Base-by-base conservation (phyloP, 92 coral and sea anemone genomes). In the Virgularia gustaviana region DNA sequence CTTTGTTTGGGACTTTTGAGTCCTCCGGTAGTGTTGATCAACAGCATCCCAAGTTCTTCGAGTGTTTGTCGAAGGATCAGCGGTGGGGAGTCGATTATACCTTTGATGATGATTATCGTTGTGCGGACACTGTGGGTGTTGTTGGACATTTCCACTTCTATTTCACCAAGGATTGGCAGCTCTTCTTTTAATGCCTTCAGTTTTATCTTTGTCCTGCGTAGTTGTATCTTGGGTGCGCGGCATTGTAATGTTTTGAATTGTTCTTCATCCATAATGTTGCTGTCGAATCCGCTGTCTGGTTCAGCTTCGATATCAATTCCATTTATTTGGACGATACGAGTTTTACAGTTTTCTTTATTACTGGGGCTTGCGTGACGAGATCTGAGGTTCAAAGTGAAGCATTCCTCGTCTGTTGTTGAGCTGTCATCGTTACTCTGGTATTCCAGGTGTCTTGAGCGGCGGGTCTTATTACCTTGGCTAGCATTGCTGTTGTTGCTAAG, bases 21-120 rank as follows among this genome's bases (percentile, higher is more conserved):
- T 35, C 78, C 68, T 37, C 88, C 88, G 31, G 85, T 81, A 4
- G 57, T 65, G 70, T 85, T 86, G 54, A 80, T 75, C 18, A 72
- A 47, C 31, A 82, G 44, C 83, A 86, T 83, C 11, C 88, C 85
- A 13, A 30, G 65, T 32, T 76, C 90, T 65, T 86, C 84, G 2
- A 86, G 73, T 36, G 86, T 77, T 63, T 63, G 47, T 38, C 80
- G 55, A 10, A 83, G 70, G n/a, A 82, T 66, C 9, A 86, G 81
- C 54, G 87, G 87, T 68, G 81, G 90, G 44, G 87, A 86, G 86
- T 85, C 80, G 64, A 85, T 71, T 41, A 18, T 70, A 12, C 86
- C 86, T 68, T 52, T 15, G 62, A 70, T 76, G 20, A 81, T 59
- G 9, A 81, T 53, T 25, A 85, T 38, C 10, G 81, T 74, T 32